These are phyloP conservation scores for Caenorhabditis latens DNA, from an alignment of 1,140 invertebrate species.

Conservation along the genomic window DNA sequence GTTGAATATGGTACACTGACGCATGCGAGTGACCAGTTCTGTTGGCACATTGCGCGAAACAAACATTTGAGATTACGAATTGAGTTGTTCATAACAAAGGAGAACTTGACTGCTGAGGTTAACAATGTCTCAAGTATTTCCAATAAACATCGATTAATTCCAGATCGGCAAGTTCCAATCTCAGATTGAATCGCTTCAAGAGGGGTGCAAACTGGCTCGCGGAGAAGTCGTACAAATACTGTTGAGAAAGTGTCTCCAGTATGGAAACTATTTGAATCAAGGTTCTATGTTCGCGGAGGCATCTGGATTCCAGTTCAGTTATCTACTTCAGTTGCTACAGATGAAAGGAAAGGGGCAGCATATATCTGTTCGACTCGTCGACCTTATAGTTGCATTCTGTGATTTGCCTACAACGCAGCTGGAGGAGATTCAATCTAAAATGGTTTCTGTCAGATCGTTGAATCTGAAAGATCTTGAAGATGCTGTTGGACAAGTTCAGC, in stretches of 20 bases:
- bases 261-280: slow-evolving; percentile 42
- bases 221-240: slow-evolving; percentile 22
- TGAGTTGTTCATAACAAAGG: slow-evolving; percentile 21
- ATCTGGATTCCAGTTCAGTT: slow-evolving; percentile 27
- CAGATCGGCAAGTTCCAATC: slow-evolving; percentile 29
- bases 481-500: not conserved
- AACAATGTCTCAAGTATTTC: not conserved
- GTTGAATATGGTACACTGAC: slow-evolving; percentile 27
- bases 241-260: slow-evolving; percentile 23
- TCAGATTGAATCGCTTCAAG: slow-evolving; percentile 9
- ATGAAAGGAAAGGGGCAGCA: slow-evolving; percentile 44
- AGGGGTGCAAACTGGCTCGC: not conserved
- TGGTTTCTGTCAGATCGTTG: not conserved
- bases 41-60: slow-evolving; percentile 34
- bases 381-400: slow-evolving; percentile 27
- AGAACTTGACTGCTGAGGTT: slow-evolving; percentile 40
- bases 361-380: not conserved
- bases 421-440: slow-evolving; percentile 20
- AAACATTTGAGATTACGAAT: slow-evolving; percentile 28
- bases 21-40: slow-evolving; percentile 35
- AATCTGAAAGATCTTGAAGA: slow-evolving; percentile 42
- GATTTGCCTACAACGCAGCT: not conserved
- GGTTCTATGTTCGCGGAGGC: slow-evolving; percentile 38
- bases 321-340: slow-evolving; percentile 12
- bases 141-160: not conserved